Conservation (phyloP, 2,797 vertebrate species). For the Dipus sagitta region DNA sequence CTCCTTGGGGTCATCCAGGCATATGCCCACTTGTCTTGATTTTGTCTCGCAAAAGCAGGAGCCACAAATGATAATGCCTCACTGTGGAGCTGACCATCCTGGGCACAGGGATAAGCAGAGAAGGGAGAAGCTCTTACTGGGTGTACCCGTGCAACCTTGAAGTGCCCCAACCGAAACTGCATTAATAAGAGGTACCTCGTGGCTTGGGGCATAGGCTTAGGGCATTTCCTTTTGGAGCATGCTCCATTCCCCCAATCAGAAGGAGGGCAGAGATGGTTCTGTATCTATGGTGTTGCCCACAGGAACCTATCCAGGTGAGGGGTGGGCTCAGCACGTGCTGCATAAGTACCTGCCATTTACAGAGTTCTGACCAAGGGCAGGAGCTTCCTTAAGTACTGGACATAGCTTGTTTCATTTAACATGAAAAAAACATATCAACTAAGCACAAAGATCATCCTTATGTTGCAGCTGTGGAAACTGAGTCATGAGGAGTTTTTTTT, state of each 20-base stretch:
- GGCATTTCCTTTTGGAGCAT: not conserved
- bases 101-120: not conserved
- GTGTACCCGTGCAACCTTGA: not conserved
- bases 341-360: not conserved
- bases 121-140: not conserved
- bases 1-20: not conserved
- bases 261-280: not conserved
- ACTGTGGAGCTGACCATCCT: not conserved
- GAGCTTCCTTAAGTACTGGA: not conserved
- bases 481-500: not conserved
- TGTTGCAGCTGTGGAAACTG: constrained; percentile 21
- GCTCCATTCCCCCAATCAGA: not conserved
- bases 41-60: constrained; percentile 22
- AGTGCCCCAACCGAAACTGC: not conserved
- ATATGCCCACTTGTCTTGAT: not conserved
- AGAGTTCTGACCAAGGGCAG: not conserved
- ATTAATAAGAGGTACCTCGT: not conserved
- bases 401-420: not conserved
- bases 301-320: too few relatives aligned
- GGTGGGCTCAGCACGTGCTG: not conserved
- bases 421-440: not conserved
- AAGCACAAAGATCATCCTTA: not conserved
- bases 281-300: not conserved
- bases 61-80: not conserved
- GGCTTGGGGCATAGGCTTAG: not conserved